Conservation (phyloP, 1,140 invertebrate genomes). For the Helicoverpa zea region DNA sequence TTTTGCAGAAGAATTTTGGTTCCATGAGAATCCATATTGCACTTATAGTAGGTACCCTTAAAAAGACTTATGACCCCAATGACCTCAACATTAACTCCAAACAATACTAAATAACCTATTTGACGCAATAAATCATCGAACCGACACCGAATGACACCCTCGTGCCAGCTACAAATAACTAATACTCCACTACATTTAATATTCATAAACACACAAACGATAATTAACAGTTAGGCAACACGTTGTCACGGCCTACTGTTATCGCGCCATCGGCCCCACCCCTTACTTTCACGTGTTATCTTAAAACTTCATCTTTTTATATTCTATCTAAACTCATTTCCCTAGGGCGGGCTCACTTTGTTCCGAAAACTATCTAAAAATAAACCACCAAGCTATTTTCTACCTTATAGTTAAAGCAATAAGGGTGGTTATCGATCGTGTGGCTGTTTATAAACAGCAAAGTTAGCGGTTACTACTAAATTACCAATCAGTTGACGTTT, state of each 20-base stretch:
- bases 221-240: constrained; percentile 33
- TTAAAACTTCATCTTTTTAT: constrained; percentile 41
- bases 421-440: not conserved
- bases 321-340: constrained; percentile 43
- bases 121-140: not conserved
- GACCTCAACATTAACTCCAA: not conserved
- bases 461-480: constrained; percentile 22
- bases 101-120: not conserved
- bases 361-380: constrained; percentile 17
- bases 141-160: not conserved
- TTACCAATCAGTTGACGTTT: constrained; percentile 43
- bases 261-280: constrained; percentile 31
- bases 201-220: constrained; percentile 42
- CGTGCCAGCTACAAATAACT: constrained; percentile 16
- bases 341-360: constrained; percentile 34
- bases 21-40: too few relatives aligned
- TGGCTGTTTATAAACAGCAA: constrained; percentile 13
- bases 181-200: constrained; percentile 10
- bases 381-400: not conserved
- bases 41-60: too few relatives aligned
- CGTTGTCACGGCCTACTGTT: constrained; percentile 25
- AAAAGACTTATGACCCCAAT: too few relatives aligned
- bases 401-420: not conserved
- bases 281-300: constrained; percentile 39
- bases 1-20: too few relatives aligned